Base-by-base conservation (phyloP, 2,888 invertebrate species). In the Carterocephalus palaemon region DNA sequence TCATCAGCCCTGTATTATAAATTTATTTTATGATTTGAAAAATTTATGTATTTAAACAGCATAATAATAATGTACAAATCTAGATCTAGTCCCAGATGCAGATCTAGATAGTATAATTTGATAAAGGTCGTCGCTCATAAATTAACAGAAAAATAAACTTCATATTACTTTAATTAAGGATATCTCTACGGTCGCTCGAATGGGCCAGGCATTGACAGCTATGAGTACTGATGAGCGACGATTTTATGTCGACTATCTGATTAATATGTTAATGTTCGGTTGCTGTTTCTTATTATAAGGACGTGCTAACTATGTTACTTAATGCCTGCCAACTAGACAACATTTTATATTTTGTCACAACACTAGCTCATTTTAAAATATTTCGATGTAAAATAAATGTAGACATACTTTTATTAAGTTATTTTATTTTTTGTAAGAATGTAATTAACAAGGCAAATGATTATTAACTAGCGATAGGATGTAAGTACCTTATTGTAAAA, bases 361-460 rank as follows among this genome's bases (percentile, higher is more conserved):
- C 28, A 36, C 34, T 34, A 36, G 20, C 42, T 34, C 28, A 16
- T 42, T 26, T 38, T 10, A 16, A 12, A 17, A 8, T 26, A 10
- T 41, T 26, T 34, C 9, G 26, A 10, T 42, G 28, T 34, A 43
- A 46, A 19, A n/a, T 49, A 46, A 40, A 46, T 20, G 19, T 49
- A 51, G 48, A 47, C 45, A 54, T 66, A 64, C 59, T 59, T 62
- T 54, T 61, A 66, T 56, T 73, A 68, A 61, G 62, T 61, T 67
- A 67, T 63, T 57, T 59, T 53, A 61, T 61, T 58, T 57, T 64
- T 62, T 62, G 61, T 63, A 65, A 64, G 62, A 64, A 69, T 61
- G 55, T 66, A 68, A n/a, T n/a, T n/a, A 68, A 74, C 71, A 75
- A 75, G 69, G 70, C 69, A 70, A 57, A 57, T 45, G 57, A 42